These are phyloP conservation scores for Lacanobia wlatinum DNA, from an alignment of 2,888 invertebrate genomes.

Conservation along the genomic window DNA sequence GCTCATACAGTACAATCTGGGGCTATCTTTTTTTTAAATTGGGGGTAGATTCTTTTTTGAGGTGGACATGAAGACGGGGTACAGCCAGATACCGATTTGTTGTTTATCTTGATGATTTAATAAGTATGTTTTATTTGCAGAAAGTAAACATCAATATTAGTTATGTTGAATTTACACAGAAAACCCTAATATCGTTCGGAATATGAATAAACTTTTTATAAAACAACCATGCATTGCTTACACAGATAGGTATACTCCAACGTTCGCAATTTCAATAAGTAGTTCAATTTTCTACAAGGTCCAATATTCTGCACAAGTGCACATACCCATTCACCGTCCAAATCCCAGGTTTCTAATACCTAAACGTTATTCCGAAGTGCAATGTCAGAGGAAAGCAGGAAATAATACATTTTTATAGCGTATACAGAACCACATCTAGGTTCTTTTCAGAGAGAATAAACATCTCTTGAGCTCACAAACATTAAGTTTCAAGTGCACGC, in stretches of 20 bases:
- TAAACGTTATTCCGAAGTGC: conserved; percentile 49
- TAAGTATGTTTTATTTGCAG: no score
- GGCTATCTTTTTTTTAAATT: conserved; percentile 30
- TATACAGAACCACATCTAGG: conserved; percentile 54
- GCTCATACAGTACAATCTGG: conserved; percentile 31
- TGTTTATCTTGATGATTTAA: neutral
- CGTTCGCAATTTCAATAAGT: conserved; percentile 29
- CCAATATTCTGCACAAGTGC: conserved; percentile 43
- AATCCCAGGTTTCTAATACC: conserved; percentile 48
- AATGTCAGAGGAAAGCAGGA: conserved; percentile 56
- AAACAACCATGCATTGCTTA: neutral
- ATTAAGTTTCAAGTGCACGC: conserved; percentile 79
- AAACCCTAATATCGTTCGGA: neutral
- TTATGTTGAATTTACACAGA: neutral
- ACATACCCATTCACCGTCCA: conserved; percentile 12
- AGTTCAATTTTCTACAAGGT: conserved; percentile 31
- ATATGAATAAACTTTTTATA: neutral
- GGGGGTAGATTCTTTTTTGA: neutral
- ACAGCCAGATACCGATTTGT: neutral
- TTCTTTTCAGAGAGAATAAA: conserved; percentile 76
- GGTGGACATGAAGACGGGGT: neutral
- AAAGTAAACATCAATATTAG: no score
- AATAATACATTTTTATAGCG: conserved; percentile 66
- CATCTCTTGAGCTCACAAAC: conserved; percentile 76
- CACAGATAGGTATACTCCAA: neutral